Evolutionary conservation across 2,113 vertebrate genomes (phyloP).

Genomic region (Pavo muticus): DNA sequence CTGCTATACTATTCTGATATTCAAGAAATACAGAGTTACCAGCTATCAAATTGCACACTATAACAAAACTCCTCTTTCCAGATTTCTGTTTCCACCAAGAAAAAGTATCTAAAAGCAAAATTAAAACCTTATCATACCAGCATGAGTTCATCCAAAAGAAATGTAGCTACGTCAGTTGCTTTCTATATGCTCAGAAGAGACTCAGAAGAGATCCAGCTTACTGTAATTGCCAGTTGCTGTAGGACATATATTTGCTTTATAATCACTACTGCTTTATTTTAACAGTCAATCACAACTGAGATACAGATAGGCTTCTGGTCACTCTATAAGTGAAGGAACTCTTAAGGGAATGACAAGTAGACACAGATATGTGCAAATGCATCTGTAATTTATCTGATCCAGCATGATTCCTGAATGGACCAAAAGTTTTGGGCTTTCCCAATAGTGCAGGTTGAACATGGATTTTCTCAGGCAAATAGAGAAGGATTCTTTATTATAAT

Average conservation of each 20-base stretch:
- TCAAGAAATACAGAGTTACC: not conserved
- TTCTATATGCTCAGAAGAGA: not conserved
- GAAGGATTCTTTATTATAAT: not conserved
- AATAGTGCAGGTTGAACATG: rapidly evolving
- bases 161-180: not conserved
- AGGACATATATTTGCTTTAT: not conserved
- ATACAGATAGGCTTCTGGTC: not conserved
- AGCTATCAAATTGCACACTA: not conserved
- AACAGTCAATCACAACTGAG: not conserved
- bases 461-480: not conserved
- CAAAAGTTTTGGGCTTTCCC: not conserved
- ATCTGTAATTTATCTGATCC: not conserved
- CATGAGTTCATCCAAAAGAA: not conserved
- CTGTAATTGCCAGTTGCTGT: not conserved
- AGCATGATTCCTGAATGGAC: not conserved
- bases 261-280: rapidly evolving
- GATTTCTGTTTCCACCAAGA: not conserved
- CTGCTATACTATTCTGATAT: not conserved
- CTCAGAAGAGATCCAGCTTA: not conserved
- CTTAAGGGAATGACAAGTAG: not conserved
- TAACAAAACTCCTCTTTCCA: not conserved
- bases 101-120: not conserved
- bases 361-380: not conserved
- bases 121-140: not conserved
- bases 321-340: not conserved